Evolutionary conservation across 2,113 vertebrate genomes (phyloP), one percentile per base, ranked within the genome.

Genomic region (Quiscalus mexicanus): DNA sequence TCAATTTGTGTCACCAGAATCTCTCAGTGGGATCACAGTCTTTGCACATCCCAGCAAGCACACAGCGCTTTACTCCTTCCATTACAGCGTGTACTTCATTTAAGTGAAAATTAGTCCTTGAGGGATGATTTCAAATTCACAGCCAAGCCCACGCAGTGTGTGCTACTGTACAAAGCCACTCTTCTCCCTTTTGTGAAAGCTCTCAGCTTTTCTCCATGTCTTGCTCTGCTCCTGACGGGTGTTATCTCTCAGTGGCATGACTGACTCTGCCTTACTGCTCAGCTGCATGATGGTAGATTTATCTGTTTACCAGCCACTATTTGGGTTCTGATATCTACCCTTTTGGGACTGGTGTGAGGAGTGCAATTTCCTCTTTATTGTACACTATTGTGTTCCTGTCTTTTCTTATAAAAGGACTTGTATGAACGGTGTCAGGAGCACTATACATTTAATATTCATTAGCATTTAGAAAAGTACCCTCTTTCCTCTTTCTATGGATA

Each of bases 251-350:
- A 16, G 93, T 50, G 74, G 69, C 95, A 92, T 25, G 92, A 93
- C 91, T 94, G 87, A 75, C 74, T 95, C 85, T 90, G 71, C 84
- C 92, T 91, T 44, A 60, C 68, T 84, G 87, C 93, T 95, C 83
- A 95, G 68, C 82, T 67, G 93, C n/a, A 74, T 9, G 9, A 63
- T 5, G 18, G 67, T 14, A 92, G 94, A 97, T 95, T 97, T 97
- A 97, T 96, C 95, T 97, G 96, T 97, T 98, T 97, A 96, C 94
- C 76, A 63, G 92, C 78, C 89, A 79, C 90, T 96, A 71, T 76
- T 94, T 93, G 88, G 74, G 95, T 96, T 95, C 89, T 11, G 60
- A 47, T 86, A 96, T 81, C 86, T 77, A 58, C 62, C 71, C 87
- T 81, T 95, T 90, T 76, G 92, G 90, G 87, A 90, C 50, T 88